These are phyloP conservation scores for Cladorhizidae sp. DNA, from an alignment of 37 sponge, comb jelly and placozoan species.

Conservation along the genomic window DNA sequence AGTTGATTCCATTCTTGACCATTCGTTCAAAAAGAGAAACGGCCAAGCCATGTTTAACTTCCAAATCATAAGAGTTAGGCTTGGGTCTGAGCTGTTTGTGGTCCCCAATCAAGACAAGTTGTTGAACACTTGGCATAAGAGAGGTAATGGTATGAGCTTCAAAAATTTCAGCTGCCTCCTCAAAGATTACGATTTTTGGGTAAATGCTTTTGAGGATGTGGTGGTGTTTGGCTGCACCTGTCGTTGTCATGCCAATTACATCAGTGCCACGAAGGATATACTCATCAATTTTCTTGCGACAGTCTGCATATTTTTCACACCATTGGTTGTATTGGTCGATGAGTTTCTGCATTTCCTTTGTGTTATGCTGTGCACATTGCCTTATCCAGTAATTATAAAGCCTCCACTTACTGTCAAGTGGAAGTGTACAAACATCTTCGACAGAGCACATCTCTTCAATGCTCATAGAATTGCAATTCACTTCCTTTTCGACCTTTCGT, in stretches of 20 bases:
- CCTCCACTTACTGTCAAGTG: conserved; percentile 38
- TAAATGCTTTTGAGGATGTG: conserved; percentile 54
- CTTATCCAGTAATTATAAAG: conserved; percentile 71
- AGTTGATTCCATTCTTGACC: conserved; percentile 31
- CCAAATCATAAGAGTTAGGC: conserved; percentile 70
- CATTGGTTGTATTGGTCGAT: conserved; percentile 27
- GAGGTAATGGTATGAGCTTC: conserved; percentile 88
- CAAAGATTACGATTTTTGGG: conserved; percentile 89
- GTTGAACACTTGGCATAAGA: conserved; percentile 79
- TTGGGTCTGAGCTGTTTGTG: conserved; percentile 93
- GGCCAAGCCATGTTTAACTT: conserved; percentile 58
- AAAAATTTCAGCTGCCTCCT: conserved; percentile 96
- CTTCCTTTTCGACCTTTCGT: conserved; percentile 17
- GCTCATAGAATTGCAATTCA: conserved; percentile 39
- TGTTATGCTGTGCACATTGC: conserved; percentile 11
- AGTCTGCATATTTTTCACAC: conserved; percentile 22
- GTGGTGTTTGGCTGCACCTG: conserved; percentile 88
- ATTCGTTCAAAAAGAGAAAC: conserved; percentile 94
- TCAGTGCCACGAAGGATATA: conserved; percentile 46
- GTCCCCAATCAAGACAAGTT: conserved; percentile 93
- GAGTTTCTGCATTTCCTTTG: not conserved
- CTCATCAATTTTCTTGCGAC: conserved; percentile 35
- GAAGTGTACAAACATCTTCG: conserved; percentile 23
- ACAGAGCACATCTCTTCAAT: conserved; percentile 17
- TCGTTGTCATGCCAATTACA: conserved; percentile 93